Evolutionary conservation across 2,113 vertebrate genomes (phyloP), one percentile per base, ranked within the genome.

Genomic region (Amblyopsis rosae): DNA sequence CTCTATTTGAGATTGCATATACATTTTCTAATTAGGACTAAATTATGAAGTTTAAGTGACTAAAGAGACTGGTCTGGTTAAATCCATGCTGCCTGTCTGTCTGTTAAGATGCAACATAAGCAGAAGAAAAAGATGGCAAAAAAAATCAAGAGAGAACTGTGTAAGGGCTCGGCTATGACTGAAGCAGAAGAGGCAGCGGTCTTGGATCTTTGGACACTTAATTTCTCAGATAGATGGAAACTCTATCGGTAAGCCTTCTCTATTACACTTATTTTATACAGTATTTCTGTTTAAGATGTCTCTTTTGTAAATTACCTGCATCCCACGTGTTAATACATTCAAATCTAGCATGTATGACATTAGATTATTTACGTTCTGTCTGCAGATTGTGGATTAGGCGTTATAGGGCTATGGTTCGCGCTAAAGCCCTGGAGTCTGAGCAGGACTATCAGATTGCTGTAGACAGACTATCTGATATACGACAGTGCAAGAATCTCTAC

Each of bases 161-260:
- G n/a, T 12, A 94, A 95, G 68, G 73, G 73, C 26, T 76, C 82
- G 1, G 45, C 87, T 33, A 95, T 98, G 96, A 93, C 90, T 4
- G 89, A 92, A 46, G 35, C 50, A 0, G 92, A 97, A 64, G 96
- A 93, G 45, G 12, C 0, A 1, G 53, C 15, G 7, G 62, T 95
- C 65, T 57, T 54, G 7, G 84, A 98, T 32, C 26, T 98, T 58
- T 98, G 96, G 96, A 82, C 72, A 4, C 92, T 99, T 45, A 81
- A 80, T 54, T 72, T 89, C 54, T 80, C 12, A 53, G 92, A 95
- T 53, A 93, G 95, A 78, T 98, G 96, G 96, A 92, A 73, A 77
- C 94, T 98, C 59, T 99, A 99, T 88, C 94, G 97, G 97, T 99
- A 89, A 66, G 67, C 62, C 13, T 80, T 70, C 12, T 57, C 3